Conservation (phyloP, 2,797 vertebrate species). For the Bryconaethiops microstoma region DNA sequence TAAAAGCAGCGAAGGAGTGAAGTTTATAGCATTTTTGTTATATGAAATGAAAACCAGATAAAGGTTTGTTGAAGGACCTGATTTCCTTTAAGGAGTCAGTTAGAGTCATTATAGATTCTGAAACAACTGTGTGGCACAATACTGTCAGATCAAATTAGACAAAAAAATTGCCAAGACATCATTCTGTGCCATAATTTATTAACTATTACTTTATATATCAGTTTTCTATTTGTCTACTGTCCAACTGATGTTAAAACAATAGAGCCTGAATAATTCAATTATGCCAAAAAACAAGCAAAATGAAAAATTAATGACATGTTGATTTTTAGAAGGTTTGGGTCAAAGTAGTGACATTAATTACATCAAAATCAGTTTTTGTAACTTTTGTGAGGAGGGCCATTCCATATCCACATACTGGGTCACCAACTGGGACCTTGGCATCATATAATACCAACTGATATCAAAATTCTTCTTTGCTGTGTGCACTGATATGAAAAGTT, state of each 20-base stretch:
- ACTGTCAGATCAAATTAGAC: background rate
- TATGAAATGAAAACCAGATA: background rate
- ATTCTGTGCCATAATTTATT: background rate
- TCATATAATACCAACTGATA: too few species aligned
- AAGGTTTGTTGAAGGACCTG: background rate
- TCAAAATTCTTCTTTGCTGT: too few species aligned
- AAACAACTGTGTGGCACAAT: background rate
- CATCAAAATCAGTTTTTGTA: background rate
- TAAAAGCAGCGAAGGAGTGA: conserved; percentile 48
- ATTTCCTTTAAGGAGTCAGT: background rate
- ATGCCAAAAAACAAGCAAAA: background rate
- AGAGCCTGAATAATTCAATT: background rate
- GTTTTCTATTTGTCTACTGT: too few species aligned
- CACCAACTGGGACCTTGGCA: too few species aligned
- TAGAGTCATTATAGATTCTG: background rate
- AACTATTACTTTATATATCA: background rate
- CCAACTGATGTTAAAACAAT: background rate
- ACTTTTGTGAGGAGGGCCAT: too few species aligned
- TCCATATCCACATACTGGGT: too few species aligned
- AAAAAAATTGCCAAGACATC: background rate
- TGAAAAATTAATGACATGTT: background rate
- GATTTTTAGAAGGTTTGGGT: background rate
- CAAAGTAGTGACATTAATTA: conserved; percentile 7
- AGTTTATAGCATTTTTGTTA: conserved; percentile 36
- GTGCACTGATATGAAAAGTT: too few species aligned